These are phyloP conservation scores for Pissodes strobi DNA, from an alignment of 1,140 invertebrate genomes.

Conservation along the genomic window DNA sequence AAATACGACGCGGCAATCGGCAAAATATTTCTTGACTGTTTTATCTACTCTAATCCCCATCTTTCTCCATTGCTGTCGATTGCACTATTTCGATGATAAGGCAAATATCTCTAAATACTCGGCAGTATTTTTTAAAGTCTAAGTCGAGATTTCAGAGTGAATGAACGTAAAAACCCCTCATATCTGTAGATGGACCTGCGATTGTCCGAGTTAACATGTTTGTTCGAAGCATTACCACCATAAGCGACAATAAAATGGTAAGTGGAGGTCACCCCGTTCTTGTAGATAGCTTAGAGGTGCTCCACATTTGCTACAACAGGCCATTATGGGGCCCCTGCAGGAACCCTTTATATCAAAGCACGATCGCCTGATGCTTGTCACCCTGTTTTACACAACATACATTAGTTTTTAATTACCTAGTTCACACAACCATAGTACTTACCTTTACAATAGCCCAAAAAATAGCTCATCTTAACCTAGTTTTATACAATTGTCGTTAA, in stretches of 20 bases:
- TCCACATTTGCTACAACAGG: slow-evolving; percentile 47
- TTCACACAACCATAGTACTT: too few species aligned
- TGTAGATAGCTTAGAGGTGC: slow-evolving; percentile 48
- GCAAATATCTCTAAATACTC: slow-evolving; percentile 19
- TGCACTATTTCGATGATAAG: too few species aligned
- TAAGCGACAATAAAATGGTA: slow-evolving; percentile 99
- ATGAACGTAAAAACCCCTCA: slow-evolving; percentile 39
- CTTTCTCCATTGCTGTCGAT: too few species aligned
- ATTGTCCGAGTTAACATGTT: slow-evolving; percentile 95
- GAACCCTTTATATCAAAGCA: slow-evolving; percentile 18
- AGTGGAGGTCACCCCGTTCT: slow-evolving; percentile 60
- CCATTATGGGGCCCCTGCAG: slow-evolving; percentile 45
- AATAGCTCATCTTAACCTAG: too few species aligned
- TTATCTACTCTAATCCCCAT: too few species aligned
- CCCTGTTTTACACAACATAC: too few species aligned
- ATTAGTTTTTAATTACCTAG: too few species aligned
- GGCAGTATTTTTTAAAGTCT: slow-evolving; percentile 8
- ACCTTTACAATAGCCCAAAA: too few species aligned
- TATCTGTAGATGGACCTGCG: slow-evolving; percentile 84
- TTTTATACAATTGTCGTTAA: too few species aligned
- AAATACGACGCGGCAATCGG: too few species aligned
- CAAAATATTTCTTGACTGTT: too few species aligned
- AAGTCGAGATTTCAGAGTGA: slow-evolving; percentile 22
- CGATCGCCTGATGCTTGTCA: slow-evolving; percentile 26
- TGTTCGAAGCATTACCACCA: slow-evolving; percentile 94